These are phyloP conservation scores for Tipula confusa DNA, from an alignment of 2,888 invertebrate species.

Conservation along the genomic window DNA sequence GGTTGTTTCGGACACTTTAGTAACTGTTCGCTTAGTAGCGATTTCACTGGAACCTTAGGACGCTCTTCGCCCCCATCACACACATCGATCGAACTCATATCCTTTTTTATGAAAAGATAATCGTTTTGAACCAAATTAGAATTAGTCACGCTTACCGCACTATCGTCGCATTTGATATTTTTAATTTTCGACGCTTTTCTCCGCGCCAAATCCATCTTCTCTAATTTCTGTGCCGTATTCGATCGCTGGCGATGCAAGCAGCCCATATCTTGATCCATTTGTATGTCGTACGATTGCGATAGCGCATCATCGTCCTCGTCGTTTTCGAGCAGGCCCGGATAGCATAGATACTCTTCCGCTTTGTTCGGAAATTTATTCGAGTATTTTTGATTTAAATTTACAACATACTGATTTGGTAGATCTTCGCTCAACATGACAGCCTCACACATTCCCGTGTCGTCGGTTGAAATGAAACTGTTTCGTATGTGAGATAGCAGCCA, in stretches of 20 bases:
- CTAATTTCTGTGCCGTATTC: slow-evolving; percentile 82
- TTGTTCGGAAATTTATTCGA: slow-evolving; percentile 47
- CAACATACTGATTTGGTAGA: slow-evolving; percentile 60
- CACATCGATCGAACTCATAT: neutral
- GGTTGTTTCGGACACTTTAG: slow-evolving; percentile 71
- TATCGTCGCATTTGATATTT: slow-evolving; percentile 67
- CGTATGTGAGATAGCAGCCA: slow-evolving; percentile 90
- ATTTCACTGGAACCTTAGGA: slow-evolving; percentile 47
- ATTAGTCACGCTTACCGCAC: slow-evolving; percentile 49
- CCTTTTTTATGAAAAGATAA: slow-evolving; percentile 52
- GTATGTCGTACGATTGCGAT: slow-evolving; percentile 73
- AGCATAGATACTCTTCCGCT: slow-evolving; percentile 59
- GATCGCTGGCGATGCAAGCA: slow-evolving; percentile 69
- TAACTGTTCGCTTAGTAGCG: slow-evolving; percentile 70
- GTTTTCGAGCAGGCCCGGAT: slow-evolving; percentile 71
- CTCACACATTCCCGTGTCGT: slow-evolving; percentile 93
- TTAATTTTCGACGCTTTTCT: slow-evolving; percentile 74
- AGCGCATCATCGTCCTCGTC: slow-evolving; percentile 65
- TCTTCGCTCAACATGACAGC: slow-evolving; percentile 84
- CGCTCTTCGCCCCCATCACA: neutral
- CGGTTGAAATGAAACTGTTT: slow-evolving; percentile 91
- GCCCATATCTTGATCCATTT: slow-evolving; percentile 61
- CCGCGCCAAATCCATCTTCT: slow-evolving; percentile 82
- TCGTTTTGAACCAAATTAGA: slow-evolving; percentile 48
- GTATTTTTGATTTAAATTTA: slow-evolving; percentile 41